Percentiles rank a stretch among this genome's conserved stretches.
These are phyloP conservation scores for Chelmon rostratus DNA, from an alignment of 2,797 vertebrate genomes.

Conservation along the genomic window DNA sequence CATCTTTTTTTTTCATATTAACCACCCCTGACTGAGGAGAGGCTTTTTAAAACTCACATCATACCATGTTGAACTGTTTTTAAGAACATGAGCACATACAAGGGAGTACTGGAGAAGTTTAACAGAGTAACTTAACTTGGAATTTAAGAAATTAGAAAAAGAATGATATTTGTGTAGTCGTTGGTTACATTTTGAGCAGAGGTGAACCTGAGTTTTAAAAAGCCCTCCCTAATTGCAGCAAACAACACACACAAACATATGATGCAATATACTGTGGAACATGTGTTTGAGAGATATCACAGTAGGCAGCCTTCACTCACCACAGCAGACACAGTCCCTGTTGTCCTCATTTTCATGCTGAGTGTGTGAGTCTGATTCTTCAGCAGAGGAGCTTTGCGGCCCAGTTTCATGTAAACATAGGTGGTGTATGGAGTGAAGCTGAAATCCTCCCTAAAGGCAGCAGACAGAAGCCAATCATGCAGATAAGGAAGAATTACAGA, in stretches of 20 bases:
- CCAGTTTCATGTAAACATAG: conserved; percentile 94
- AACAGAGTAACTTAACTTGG: neutral
- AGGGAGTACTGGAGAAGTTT: neutral
- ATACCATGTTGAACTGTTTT: neutral
- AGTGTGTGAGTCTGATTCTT: conserved; percentile 85
- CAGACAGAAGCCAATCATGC: neutral
- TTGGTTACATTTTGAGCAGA: neutral
- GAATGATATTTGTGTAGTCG: too few species aligned
- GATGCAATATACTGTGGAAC: neutral
- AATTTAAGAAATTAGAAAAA: too few species aligned
- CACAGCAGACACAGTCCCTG: neutral
- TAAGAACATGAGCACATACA: neutral
- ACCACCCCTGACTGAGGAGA: neutral
- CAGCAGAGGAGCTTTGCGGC: conserved; percentile 90
- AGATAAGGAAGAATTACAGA: neutral
- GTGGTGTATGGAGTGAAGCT: conserved; percentile 97
- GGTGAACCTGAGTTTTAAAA: neutral
- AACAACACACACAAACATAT: neutral
- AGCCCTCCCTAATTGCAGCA: neutral
- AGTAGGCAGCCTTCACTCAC: conserved; percentile 65
- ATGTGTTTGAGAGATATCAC: neutral
- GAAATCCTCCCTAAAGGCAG: conserved; percentile 90
- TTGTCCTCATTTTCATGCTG: conserved; percentile 84
- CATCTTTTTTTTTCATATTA: too few species aligned
- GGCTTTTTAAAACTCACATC: neutral